Conservation (phyloP, 2,888 invertebrate species). For the Thecophora atra region DNA sequence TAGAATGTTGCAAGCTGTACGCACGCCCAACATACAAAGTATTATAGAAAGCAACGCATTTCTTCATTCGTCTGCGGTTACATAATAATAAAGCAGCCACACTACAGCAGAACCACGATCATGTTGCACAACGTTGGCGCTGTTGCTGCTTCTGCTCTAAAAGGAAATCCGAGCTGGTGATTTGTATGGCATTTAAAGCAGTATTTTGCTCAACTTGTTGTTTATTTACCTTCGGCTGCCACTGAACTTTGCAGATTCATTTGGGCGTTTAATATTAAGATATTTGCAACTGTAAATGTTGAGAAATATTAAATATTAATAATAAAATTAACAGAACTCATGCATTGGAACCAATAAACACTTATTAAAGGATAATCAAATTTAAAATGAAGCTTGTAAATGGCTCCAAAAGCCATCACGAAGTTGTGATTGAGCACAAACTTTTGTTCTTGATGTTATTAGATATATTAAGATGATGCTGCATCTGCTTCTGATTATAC, state of each 20-base stretch:
- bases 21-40: conserved; percentile 15
- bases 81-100: conserved; percentile 11
- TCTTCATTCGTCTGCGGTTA: conserved; percentile 12
- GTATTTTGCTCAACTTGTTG: neutral
- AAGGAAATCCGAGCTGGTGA: conserved; percentile 6
- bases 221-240: neutral
- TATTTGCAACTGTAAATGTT: no score
- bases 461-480: no score
- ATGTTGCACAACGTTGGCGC: no score
- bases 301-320: no score
- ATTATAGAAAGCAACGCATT: neutral
- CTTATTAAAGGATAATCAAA: no score
- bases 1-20: conserved; percentile 18
- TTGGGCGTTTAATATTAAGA: neutral
- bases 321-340: no score
- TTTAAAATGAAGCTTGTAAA: no score
- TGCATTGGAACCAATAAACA: no score
- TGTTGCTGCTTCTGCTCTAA: neutral
- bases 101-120: neutral
- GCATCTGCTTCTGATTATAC: neutral
- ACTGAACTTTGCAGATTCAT: conserved; percentile 13
- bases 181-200: neutral
- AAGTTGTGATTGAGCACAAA: no score
- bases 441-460: no score
- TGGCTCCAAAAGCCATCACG: no score